Evolutionary conservation across 2,113 vertebrate genomes (phyloP), one percentile per base, ranked within the genome.

Genomic region (Corythaixoides concolor): DNA sequence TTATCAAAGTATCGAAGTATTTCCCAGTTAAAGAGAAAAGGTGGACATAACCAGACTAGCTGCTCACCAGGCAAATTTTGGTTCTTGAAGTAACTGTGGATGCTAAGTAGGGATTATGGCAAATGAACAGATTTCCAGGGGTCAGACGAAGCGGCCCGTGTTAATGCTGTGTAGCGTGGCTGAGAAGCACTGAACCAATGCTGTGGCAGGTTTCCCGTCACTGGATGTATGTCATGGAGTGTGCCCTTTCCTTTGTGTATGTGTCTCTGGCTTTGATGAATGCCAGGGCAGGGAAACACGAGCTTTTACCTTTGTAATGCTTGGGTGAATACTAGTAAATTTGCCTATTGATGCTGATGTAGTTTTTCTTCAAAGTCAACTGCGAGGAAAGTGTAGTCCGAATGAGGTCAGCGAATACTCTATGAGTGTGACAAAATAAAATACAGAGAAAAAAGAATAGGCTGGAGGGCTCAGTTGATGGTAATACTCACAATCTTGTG

Each of bases 341-440:
- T 97, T 97, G 94, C 93, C 84, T 90, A 32, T 86, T 96, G 96
- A 76, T 94, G 96, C 95, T 95, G 91, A 91, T 97, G 23, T 76
- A 80, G 92, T 94, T 97, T 97, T 97, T 97, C 80, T 91, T 97
- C 93, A 94, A 94, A 97, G 96, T 96, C 94, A 97, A 19, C 66
- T 72, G 81, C 94, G 92, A 73, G 94, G 88, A 96, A 94, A 91
- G 72, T 49, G 52, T 94, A 74, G 93, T 91, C 91, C 91, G 94
- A 89, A 96, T 97, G 96, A 97, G 93, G 95, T 97, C 96, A 97
- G 58, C 3, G 11, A 41, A 37, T 94, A 10, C 32, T 63, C 43
- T n/a, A 35, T 86, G 53, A 58, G 73, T 93, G 66, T 92, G 92
- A 94, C 87, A 74, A 93, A 95, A 96, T 69, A 95, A 96, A 96